Evolutionary conservation across 1,140 invertebrate genomes (phyloP), one percentile per base, ranked within the genome.

Genomic region (Neuroterus valhalla): DNA sequence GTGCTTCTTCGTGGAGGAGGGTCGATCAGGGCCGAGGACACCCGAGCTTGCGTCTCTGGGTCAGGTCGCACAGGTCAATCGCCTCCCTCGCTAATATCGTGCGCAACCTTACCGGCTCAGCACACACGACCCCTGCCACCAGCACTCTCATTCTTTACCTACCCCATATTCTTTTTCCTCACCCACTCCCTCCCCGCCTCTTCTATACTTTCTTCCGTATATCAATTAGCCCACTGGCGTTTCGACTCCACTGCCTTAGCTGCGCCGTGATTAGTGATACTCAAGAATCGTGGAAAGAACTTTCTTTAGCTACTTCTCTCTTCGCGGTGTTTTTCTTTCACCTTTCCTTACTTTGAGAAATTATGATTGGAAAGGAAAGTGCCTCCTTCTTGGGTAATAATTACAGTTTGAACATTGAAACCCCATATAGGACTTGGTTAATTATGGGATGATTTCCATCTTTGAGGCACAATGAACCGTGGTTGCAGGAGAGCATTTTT

Each of bases 1-100:
- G 52, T 55, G 52, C 23, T 26, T 23, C 52, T 55, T 55, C 52
- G 52, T 68, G 43, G 69, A 66, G 70, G 68, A 72, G 75, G 75
- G 44, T 75, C 81, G 83, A 83, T 74, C 19, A 31, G 50, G 52
- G 44, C 72, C 80, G 79, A 78, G 66, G 74, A 79, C 62, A 67
- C 70, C 70, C 78, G 79, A 78, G 72, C 73, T 70, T 69, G 46
- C 66, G 55, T 79, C 82, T 85, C 80, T 86, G 78, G 86, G 85
- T 85, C 86, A 87, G 86, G 85, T 85, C 85, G 86, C 71, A 68
- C 73, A 71, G 85, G 86, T 87, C 85, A 87, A 82, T 85, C 81
- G 82, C 83, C 84, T 78, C 75, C 70, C 75, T 81, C 80, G 84
- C 84, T 86, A 84, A 83, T 82, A 80, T 81, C 77, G 77, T 71